Base-by-base conservation (phyloP, 2,797 vertebrate species). In the Myripristis jacobus region DNA sequence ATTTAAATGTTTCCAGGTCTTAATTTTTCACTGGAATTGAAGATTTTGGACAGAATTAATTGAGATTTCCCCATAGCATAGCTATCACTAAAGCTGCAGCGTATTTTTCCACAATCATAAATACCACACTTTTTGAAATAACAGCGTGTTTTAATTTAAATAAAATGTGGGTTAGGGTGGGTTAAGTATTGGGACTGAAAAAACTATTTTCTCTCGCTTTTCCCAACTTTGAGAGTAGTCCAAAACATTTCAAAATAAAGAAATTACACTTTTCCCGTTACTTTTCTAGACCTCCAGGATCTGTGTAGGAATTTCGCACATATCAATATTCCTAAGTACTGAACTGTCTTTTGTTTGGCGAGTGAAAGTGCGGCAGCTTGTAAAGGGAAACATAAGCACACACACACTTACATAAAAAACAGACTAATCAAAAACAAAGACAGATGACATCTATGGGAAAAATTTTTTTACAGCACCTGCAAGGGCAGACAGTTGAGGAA, bases 401-500 rank as follows among this genome's bases (percentile, higher is more conserved):
- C 15, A 4, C 4, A 51, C 5, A 31, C 4, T 6, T 6, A 31
- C 24, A 15, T 18, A 55, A 55, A 8, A 55, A 8, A 54, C 13
- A 54, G 29, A 31, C 11, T 51, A 2, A 13, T 31, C 10, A 51
- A 25, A 47, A 43, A 55, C 12, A 47, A 57, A 27, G 25, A 41
- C 0, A 38, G n/a, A 4, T 19, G 19, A 18, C 19, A n/a, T 31
- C 3, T 31, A 31, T 31, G 3, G 29, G 7, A 34, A 34, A 38
- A 10, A 41, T 25, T n/a, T n/a, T n/a, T n/a, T n/a, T 19, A 24
- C 11, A 38, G 21, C 70, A 97, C 97, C 96, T 92, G 96, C 80
- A 27, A 99, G 92, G 0, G 92, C 86, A 11, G 94, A 88, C 47
- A 97, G 75, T 0, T 93, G 81, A 1, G 98, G 98, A 73, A 99